Base-by-base conservation (phyloP, 2,113 vertebrate genomes). In the Rousettus leschenaultii region DNA sequence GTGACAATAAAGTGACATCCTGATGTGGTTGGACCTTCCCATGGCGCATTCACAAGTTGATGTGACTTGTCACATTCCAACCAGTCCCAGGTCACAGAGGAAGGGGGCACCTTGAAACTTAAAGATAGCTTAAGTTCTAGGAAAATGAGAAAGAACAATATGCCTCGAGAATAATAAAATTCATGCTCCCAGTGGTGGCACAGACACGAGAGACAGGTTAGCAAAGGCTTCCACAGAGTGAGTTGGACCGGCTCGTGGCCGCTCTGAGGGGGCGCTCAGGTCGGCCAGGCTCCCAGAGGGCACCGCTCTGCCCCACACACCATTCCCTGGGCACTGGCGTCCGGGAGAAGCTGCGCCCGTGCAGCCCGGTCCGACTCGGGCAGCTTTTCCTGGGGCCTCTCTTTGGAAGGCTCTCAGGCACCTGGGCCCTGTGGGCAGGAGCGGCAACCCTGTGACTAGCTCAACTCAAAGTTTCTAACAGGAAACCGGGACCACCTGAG, bases 391-490 rank as follows among this genome's bases (percentile, higher is more conserved):
- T 18, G 18, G 48, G 86, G 26, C 83, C 86, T 83, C 15, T 86
- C 95, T 80, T 86, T 84, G 74, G 55, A 86, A 83, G 95, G 91
- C 45, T n/a, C 4, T 22, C 24, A 0, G 74, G 24, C 59, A 38
- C 12, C 53, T 24, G 28, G 51, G 88, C 59, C 77, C 40, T 9
- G 15, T 9, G 0, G 3, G 61, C 57, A 24, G 82, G 66, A n/a
- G 35, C 28, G 74, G 63, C 85, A 26, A 21, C 75, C 13, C 80
- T 38, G 24, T 5, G 35, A 92, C 71, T 10, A 57, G 75, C 45
- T 40, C 40, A 75, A 30, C 86, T 85, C 89, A n/a, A 51, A 22
- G 63, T 87, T 92, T 87, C 91, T 89, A 70, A 75, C 93, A 96
- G 61, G 86, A 33, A 89, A 7, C 66, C 75, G 28, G 40, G 77